Evolutionary conservation across 2,113 vertebrate species (phyloP).

Genomic region (Clinocottus analis): DNA sequence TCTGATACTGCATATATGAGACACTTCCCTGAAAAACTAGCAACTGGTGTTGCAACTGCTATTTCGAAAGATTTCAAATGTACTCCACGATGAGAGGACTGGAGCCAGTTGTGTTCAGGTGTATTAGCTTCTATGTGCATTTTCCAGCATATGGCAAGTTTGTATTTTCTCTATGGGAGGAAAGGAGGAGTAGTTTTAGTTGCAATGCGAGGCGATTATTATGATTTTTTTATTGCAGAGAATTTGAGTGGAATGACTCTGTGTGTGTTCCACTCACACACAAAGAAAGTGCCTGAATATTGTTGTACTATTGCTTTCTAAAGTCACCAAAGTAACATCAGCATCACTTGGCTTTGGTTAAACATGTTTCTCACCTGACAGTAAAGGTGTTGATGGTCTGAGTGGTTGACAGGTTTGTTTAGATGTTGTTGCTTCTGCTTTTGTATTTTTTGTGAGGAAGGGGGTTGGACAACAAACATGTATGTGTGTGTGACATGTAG

Average conservation of each 20-base stretch:
- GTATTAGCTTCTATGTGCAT: constrained; percentile 2
- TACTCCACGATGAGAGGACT: constrained; percentile 12
- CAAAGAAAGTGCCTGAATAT: constrained; percentile 67
- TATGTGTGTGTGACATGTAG: not conserved
- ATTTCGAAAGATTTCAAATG: constrained; percentile 29
- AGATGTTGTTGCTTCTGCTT: constrained; percentile 43
- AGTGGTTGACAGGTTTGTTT: constrained; percentile 36
- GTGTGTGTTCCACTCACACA: constrained; percentile 43
- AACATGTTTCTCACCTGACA: constrained; percentile 39
- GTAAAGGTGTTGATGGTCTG: constrained; percentile 29
- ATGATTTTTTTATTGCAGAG: constrained; percentile 78
- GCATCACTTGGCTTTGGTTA: constrained; percentile 66
- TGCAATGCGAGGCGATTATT: constrained; percentile 47
- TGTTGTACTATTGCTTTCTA: constrained; percentile 75
- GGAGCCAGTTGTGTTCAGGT: constrained; percentile 13
- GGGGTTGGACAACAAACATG: constrained; percentile 14
- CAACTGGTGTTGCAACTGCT: constrained; percentile 68
- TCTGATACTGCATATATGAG: constrained; percentile 80
- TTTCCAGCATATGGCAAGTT: constrained; percentile 6
- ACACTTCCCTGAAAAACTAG: constrained; percentile 79
- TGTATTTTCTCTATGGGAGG: constrained; percentile 23
- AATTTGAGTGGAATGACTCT: constrained; percentile 51
- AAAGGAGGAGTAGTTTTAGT: constrained; percentile 51
- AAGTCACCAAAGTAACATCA: constrained; percentile 64
- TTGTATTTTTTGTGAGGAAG: constrained; percentile 26